These are phyloP conservation scores for Stramonita haemastoma DNA, from an alignment of 2,888 invertebrate species.

Conservation along the genomic window DNA sequence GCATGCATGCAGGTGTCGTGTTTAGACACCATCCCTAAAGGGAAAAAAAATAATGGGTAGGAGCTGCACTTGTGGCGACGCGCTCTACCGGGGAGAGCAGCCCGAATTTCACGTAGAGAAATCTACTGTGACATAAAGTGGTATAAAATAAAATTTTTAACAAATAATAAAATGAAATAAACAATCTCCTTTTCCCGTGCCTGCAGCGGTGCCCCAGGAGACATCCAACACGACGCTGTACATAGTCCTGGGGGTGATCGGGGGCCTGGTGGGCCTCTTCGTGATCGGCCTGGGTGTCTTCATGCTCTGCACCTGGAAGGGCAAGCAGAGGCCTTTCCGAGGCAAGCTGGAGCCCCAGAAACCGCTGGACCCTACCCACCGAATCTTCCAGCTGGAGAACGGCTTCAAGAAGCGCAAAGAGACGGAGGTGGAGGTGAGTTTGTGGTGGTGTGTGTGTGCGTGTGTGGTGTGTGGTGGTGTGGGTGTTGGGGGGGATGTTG, in stretches of 20 bases:
- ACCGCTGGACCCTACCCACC: neutral
- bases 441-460: neutral
- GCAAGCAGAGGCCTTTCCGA: constrained; percentile 23
- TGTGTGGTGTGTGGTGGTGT: neutral
- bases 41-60: no score
- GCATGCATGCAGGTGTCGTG: no score
- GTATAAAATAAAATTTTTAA: no score
- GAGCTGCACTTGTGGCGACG: no score
- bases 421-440: neutral
- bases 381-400: neutral
- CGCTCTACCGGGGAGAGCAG: no score
- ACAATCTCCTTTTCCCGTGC: no score
- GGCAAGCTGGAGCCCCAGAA: constrained; percentile 18
- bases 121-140: no score
- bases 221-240: neutral
- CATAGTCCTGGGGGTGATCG: constrained; percentile 24
- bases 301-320: constrained; percentile 13
- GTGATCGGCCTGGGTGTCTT: neutral
- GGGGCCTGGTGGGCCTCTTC: neutral
- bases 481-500: neutral
- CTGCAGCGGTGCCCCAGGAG: neutral
- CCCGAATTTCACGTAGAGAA: no score
- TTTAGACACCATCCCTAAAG: no score
- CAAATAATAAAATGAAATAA: no score
- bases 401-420: neutral